phyloP scores from a whole-genome alignment of 2,888 invertebrate genomes.

The Limenitis camilla region DNA sequence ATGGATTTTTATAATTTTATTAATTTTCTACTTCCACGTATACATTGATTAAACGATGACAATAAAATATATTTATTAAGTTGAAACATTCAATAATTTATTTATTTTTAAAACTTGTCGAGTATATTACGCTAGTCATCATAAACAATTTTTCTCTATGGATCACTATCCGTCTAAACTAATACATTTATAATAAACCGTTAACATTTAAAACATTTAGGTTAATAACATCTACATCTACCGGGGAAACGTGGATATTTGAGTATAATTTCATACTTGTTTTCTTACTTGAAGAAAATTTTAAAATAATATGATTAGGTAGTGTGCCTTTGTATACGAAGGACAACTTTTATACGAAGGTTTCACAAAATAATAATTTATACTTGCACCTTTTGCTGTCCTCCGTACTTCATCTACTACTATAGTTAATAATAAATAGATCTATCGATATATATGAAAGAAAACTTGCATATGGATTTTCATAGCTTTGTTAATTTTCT shows the following conservation, averaged over 20 bases:
- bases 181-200: neutral
- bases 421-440: slow-evolving; percentile 1
- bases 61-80: slow-evolving; percentile 31
- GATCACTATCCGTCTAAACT: no score
- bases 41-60: slow-evolving; percentile 29
- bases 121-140: no score
- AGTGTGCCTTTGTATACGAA: no score
- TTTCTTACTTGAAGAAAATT: neutral
- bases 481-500: no score
- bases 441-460: no score
- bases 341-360: no score
- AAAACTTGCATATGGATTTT: no score
- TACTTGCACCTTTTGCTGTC: neutral
- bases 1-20: slow-evolving; percentile 14
- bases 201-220: neutral
- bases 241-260: neutral
- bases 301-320: no score
- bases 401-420: slow-evolving; percentile 2
- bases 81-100: slow-evolving; percentile 29
- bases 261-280: neutral
- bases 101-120: neutral
- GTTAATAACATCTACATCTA: neutral
- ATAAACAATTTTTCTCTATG: no score
- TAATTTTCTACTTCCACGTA: slow-evolving; percentile 32
- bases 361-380: no score